Base-by-base conservation (phyloP, 2,113 vertebrate species). In the Cygnus atratus region DNA sequence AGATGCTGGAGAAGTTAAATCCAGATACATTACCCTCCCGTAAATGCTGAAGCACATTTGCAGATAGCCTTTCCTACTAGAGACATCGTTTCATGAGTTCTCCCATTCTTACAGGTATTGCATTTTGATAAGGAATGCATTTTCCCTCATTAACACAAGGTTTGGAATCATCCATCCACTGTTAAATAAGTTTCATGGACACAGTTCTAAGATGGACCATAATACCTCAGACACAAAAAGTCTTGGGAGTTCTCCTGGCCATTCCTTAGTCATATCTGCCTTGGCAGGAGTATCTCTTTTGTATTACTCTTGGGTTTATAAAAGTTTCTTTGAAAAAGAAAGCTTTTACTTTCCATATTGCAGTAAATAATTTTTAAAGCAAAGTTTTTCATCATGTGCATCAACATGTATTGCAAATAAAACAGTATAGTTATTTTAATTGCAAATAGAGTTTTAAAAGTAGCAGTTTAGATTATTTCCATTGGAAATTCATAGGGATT, bases 131-230 rank as follows among this genome's bases (percentile, higher is more conserved):
- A 2, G 98, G 98, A 92, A 98, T 91, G 97, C 99, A 99, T n/a
- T 96, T 98, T 50, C 98, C 99, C 73, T 99, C 98, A 97, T 99
- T 99, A 73, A 99, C 97, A 96, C 99, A 99, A 3, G 99, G 99
- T 55, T 96, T 98, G 77, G 98, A 98, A 83, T 97, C 87, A 77
- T 98, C 98, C 96, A 99, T 97, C 97, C 99, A 99, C 55, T 99
- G 99, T 29, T 61, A 19, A 48, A 61, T 26, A 61, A 48, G 20
- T 58, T 46, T 76, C 74, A 46, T 48, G 25, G 58, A n/a, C 26
- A 59, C 33, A 29, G 25, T 48, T 35, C 33, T 37, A 12, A 61
- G 43, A 61, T 25, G 54, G 14, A 43, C 10, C 25, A 48, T 29
- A 28, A 24, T 26, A 48, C 37, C 26, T 37, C 13, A 35, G 33